phyloP scores from a whole-genome alignment of 2,797 vertebrate species.

The Fundulus diaphanus region DNA sequence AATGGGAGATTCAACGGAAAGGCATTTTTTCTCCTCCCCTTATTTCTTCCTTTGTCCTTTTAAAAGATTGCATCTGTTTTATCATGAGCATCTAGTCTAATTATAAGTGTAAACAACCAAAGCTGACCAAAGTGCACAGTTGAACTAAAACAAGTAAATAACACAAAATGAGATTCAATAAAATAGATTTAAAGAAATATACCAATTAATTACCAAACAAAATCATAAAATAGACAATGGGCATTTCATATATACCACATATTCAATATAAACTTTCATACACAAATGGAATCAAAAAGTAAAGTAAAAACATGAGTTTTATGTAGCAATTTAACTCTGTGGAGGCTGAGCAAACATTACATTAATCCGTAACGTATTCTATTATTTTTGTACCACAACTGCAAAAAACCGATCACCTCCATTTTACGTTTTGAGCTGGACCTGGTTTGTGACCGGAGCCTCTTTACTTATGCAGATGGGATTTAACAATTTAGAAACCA shows the following conservation, averaged over 20 bases:
- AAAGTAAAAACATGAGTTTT: not conserved
- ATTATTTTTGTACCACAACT: no score
- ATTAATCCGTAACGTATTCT: no score
- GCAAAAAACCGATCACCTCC: no score
- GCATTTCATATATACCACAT: no score
- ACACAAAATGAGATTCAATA: not conserved
- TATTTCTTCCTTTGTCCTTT: constrained; percentile 11
- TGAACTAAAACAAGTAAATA: not conserved
- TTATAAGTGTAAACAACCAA: not conserved
- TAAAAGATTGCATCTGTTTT: constrained; percentile 1
- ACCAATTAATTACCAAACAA: no score
- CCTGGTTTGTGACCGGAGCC: no score
- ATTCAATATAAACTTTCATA: not conserved
- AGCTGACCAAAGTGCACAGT: not conserved
- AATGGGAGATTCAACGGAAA: constrained; percentile 49
- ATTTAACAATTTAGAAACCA: not conserved
- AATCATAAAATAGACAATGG: not conserved
- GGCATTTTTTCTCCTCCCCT: constrained; percentile 15
- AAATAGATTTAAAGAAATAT: not conserved
- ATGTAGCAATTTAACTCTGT: not conserved
- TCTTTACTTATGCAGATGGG: no score
- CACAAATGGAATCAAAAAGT: not conserved
- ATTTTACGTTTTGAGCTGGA: no score
- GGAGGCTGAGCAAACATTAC: no score
- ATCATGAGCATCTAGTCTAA: not conserved